These are phyloP conservation scores for Automeris io DNA, from an alignment of 2,888 invertebrate genomes.

Conservation along the genomic window DNA sequence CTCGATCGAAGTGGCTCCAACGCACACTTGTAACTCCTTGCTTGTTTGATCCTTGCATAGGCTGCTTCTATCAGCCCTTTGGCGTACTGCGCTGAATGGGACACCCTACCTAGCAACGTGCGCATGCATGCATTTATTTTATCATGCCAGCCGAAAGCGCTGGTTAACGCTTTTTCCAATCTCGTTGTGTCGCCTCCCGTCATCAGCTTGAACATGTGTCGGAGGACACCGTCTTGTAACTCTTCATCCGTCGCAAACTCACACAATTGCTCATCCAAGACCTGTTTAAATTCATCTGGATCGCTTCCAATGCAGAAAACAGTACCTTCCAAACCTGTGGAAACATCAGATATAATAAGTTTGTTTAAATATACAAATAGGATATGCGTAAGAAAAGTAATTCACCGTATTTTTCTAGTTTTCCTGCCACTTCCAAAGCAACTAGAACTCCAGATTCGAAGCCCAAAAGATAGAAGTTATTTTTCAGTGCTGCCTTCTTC, in stretches of 20 bases:
- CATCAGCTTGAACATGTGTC: constrained; percentile 26
- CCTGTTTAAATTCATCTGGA: constrained; percentile 25
- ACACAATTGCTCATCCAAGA: constrained; percentile 21
- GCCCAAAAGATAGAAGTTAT: constrained; percentile 36
- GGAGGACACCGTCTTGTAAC: constrained; percentile 24
- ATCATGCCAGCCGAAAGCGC: constrained; percentile 15
- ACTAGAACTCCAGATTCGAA: constrained; percentile 36
- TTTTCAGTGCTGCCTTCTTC: constrained; percentile 20
- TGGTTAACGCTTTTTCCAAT: constrained; percentile 10
- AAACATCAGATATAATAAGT: constrained; percentile 2
- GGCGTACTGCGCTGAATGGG: constrained; percentile 37
- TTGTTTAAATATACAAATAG: background rate
- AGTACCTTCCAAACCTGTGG: constrained; percentile 34
- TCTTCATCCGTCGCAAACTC: constrained; percentile 18
- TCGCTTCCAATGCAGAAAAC: constrained; percentile 35
- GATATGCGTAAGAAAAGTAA: background rate
- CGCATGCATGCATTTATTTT: constrained; percentile 24
- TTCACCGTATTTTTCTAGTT: constrained; percentile 40
- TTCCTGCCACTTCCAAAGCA: constrained; percentile 38
- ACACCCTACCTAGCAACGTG: constrained; percentile 24
- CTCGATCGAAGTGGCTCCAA: constrained; percentile 25
- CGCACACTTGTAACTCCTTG: constrained; percentile 16
- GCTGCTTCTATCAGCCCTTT: constrained; percentile 31
- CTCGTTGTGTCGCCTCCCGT: constrained; percentile 7
- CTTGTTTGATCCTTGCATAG: constrained; percentile 25